These are phyloP conservation scores for Drosophila mayri DNA, from an alignment of 1,140 invertebrate species.

Conservation along the genomic window DNA sequence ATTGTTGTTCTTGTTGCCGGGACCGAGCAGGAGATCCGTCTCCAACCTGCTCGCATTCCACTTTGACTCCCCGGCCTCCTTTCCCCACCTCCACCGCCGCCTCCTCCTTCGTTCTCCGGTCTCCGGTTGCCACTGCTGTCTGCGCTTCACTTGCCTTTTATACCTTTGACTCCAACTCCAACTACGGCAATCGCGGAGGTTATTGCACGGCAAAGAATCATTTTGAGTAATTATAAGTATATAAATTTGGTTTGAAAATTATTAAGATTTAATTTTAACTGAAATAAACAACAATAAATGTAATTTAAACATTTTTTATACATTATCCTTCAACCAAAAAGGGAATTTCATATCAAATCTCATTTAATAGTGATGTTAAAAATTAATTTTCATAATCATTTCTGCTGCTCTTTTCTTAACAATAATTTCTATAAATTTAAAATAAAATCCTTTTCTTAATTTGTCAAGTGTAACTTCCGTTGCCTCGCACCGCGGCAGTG, in stretches of 20 bases:
- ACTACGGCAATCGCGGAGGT: slow-evolving; percentile 1
- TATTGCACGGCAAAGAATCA: slow-evolving; percentile 9
- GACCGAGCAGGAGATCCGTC: slow-evolving; percentile 51
- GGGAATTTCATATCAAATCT: too few relatives aligned
- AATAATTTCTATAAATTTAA: background rate
- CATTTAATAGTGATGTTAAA: too few relatives aligned
- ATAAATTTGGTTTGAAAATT: background rate
- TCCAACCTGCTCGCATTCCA: slow-evolving; percentile 47
- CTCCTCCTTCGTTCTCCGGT: slow-evolving; percentile 6
- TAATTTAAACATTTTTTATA: too few relatives aligned
- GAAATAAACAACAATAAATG: background rate
- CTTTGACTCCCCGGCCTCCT: background rate
- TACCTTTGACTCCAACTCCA: slow-evolving; percentile 39
- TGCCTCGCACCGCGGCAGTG: slow-evolving; percentile 9
- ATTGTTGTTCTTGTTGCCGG: slow-evolving; percentile 52
- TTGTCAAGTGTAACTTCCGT: slow-evolving; percentile 1
- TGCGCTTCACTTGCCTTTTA: slow-evolving; percentile 59
- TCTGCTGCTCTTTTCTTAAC: background rate
- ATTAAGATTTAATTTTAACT: background rate
- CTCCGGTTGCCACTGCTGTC: slow-evolving; percentile 46
- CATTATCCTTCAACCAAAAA: too few relatives aligned
- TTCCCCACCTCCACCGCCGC: background rate
- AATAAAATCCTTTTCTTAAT: background rate
- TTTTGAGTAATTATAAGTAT: background rate
- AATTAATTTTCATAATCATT: too few relatives aligned